Conservation (phyloP, 2,113 vertebrate genomes). For the Epinephelus cyanopodus region DNA sequence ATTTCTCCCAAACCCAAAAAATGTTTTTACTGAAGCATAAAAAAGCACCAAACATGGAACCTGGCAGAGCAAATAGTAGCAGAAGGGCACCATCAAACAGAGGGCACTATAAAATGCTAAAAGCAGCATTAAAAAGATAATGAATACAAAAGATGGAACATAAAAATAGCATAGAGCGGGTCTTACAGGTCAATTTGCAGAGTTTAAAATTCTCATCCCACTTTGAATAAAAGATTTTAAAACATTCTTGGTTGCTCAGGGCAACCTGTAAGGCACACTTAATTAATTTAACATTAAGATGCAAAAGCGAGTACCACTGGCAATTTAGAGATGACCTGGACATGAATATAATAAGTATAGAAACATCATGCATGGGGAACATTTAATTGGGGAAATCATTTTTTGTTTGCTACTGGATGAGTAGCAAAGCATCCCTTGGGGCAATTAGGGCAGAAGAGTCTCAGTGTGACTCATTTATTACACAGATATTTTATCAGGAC, state of each 20-base stretch:
- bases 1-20: neutral
- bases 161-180: slow-evolving; percentile 5
- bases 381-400: slow-evolving; percentile 43
- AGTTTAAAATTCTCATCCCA: slow-evolving; percentile 25
- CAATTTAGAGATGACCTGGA: slow-evolving; percentile 41
- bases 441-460: neutral
- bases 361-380: slow-evolving; percentile 21
- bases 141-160: neutral
- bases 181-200: slow-evolving; percentile 23
- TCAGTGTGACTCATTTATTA: neutral
- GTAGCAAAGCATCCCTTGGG: neutral
- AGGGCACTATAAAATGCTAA: slow-evolving; percentile 10
- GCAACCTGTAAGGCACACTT: slow-evolving; percentile 14
- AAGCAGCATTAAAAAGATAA: slow-evolving; percentile 7
- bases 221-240: neutral
- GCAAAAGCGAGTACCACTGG: slow-evolving; percentile 29
- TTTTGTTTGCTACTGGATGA: slow-evolving; percentile 32
- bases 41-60: neutral
- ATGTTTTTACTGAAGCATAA: neutral
- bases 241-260: slow-evolving; percentile 25
- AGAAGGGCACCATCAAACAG: neutral
- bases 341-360: slow-evolving; percentile 27
- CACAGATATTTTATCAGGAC: neutral
- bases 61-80: neutral
- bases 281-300: slow-evolving; percentile 44